phyloP scores from a whole-genome alignment of 2,113 vertebrate species.

The Illadopsis cleaveri region DNA sequence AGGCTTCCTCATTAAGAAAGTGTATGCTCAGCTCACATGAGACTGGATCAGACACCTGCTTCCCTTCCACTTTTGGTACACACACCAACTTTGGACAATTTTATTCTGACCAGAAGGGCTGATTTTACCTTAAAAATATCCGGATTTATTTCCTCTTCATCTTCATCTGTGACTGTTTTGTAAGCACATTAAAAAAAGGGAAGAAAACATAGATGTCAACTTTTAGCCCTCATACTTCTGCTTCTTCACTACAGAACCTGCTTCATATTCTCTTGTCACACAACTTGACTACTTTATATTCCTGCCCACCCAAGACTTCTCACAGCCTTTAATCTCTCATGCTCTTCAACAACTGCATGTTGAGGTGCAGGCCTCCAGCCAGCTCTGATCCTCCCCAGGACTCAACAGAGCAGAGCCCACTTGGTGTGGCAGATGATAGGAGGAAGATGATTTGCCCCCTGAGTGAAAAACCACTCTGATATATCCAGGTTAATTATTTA shows the following conservation, averaged over 20 bases:
- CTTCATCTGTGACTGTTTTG: conserved; percentile 47
- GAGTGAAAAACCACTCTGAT: not conserved
- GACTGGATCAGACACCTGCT: not conserved
- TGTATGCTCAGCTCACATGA: fast-evolving
- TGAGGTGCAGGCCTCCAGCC: not conserved
- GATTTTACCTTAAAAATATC: conserved; percentile 50
- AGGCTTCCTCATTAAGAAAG: not conserved
- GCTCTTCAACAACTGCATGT: fast-evolving
- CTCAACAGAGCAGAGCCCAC: not conserved
- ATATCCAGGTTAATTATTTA: too few species aligned
- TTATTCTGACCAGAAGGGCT: not conserved
- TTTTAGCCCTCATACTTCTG: not conserved
- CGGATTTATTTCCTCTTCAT: not conserved
- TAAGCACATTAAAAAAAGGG: not conserved
- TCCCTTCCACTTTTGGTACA: not conserved
- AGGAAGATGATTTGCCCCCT: not conserved
- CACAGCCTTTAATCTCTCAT: not conserved
- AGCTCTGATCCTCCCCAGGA: not conserved
- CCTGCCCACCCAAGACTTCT: not conserved
- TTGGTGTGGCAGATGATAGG: not conserved
- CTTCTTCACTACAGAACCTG: not conserved
- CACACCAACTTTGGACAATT: not conserved
- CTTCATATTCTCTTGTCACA: not conserved
- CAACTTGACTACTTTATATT: not conserved
- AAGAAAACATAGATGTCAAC: not conserved